Evolutionary conservation across 2,113 vertebrate species (phyloP).

Genomic region (Nothobranchius kuhntae): DNA sequence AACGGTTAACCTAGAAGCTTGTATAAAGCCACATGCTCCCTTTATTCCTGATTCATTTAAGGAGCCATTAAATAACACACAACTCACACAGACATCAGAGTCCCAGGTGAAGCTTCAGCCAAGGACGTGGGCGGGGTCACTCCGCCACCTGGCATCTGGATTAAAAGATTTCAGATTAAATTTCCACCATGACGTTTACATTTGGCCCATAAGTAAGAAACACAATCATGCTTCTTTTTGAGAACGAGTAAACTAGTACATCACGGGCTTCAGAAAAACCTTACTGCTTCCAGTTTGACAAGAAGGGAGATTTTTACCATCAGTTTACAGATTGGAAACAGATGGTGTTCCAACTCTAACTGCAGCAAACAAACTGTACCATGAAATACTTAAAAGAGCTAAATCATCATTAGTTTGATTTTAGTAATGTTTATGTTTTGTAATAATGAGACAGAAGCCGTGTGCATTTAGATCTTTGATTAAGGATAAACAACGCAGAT

Average conservation of each 20-base stretch:
- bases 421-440: background rate
- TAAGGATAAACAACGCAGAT: conserved; percentile 19
- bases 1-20: conserved; percentile 40
- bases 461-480: conserved; percentile 15
- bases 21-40: conserved; percentile 32
- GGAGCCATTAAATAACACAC: conserved; percentile 46
- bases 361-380: background rate
- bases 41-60: conserved; percentile 56
- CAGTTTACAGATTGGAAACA: conserved; percentile 55
- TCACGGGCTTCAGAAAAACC: background rate
- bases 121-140: conserved; percentile 55
- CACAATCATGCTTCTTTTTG: conserved; percentile 18
- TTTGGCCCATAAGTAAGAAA: conserved; percentile 36
- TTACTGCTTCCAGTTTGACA: conserved; percentile 40
- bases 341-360: conserved; percentile 30
- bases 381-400: background rate
- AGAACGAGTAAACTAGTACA: conserved; percentile 19
- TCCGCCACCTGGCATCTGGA: conserved; percentile 49
- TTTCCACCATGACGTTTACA: conserved; percentile 25
- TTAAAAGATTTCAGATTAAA: conserved; percentile 36
- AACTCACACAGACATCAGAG: conserved; percentile 46
- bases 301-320: conserved; percentile 22
- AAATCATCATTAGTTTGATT: background rate
- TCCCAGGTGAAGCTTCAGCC: conserved; percentile 28
- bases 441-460: background rate